Evolutionary conservation across 1,140 invertebrate species (phyloP).

Genomic region (Zeugodacus cucurbitae): DNA sequence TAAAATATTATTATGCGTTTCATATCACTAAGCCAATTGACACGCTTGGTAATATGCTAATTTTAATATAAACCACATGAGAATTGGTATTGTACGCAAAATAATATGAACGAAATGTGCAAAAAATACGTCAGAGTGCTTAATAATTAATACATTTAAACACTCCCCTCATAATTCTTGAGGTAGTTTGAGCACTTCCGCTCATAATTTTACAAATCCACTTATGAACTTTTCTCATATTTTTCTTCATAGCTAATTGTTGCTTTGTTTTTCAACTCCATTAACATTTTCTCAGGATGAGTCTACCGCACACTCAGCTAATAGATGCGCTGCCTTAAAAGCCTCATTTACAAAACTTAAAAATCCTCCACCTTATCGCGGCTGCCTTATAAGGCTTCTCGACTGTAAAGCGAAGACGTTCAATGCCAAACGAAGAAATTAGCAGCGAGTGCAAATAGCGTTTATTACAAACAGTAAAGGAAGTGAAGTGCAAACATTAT

Average conservation of each 20-base stretch:
- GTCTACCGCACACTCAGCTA: neutral
- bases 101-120: too few relatives aligned
- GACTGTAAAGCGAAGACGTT: neutral
- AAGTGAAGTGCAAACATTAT: neutral
- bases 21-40: too few relatives aligned
- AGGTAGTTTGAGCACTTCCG: too few relatives aligned
- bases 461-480: neutral
- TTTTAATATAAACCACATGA: too few relatives aligned
- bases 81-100: too few relatives aligned
- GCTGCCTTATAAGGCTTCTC: neutral
- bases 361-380: neutral
- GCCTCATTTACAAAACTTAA: constrained; percentile 9
- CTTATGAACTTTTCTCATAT: neutral
- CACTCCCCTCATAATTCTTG: too few relatives aligned
- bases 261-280: neutral
- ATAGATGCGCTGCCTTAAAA: neutral
- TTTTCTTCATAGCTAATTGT: neutral
- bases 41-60: too few relatives aligned
- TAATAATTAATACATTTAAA: too few relatives aligned
- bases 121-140: too few relatives aligned
- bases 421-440: constrained; percentile 31
- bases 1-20: too few relatives aligned
- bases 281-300: neutral
- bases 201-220: too few relatives aligned
- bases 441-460: neutral